Conservation (phyloP, 1,140 invertebrate genomes). For the Magallana angulata region DNA sequence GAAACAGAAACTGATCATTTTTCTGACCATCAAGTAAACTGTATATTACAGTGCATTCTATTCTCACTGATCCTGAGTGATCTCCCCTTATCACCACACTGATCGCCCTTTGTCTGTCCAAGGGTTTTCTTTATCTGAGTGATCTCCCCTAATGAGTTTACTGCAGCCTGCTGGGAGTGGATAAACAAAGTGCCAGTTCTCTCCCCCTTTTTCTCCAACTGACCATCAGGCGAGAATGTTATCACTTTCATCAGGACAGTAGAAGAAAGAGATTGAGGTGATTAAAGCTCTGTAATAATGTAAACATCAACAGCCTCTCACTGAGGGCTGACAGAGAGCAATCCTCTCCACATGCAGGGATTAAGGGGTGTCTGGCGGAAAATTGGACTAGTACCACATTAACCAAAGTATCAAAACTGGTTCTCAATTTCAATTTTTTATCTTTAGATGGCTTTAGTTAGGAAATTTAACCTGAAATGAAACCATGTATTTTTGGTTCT, state of each 20-base stretch:
- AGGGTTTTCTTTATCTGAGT: background rate
- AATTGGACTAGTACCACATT: too few species aligned
- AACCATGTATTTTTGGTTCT: too few species aligned
- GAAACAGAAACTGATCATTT: too few species aligned
- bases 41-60: background rate
- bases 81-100: background rate
- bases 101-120: background rate
- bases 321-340: background rate
- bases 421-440: too few species aligned
- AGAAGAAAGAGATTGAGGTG: background rate
- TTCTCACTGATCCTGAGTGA: background rate
- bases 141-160: slow-evolving; percentile 17
- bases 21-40: background rate
- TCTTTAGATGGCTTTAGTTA: too few species aligned
- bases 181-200: slow-evolving; percentile 12
- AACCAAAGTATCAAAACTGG: too few species aligned
- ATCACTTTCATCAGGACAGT: slow-evolving; percentile 3
- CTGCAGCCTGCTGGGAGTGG: background rate
- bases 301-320: background rate
- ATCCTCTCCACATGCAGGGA: background rate
- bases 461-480: too few species aligned
- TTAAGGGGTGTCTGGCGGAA: background rate
- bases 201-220: background rate
- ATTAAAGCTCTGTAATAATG: background rate
- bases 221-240: slow-evolving; percentile 20